Percentiles rank a stretch among this genome's conserved stretches.
Conservation (phyloP, 2,888 invertebrate genomes). For the Clepsis dumicolana region DNA sequence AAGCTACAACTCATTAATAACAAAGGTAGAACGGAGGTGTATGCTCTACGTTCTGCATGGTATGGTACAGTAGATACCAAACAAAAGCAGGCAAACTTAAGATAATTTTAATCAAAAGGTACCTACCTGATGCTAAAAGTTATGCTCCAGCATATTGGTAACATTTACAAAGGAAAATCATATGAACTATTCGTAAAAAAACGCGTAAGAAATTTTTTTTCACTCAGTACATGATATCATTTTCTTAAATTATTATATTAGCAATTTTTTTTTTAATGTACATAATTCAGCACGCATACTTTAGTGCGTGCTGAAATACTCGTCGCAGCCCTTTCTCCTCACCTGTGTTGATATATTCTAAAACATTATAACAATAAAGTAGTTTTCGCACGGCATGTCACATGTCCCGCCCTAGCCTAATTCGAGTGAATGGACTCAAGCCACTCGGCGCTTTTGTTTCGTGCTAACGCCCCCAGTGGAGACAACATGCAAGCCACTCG, state of each 20-base stretch:
- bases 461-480: conserved; percentile 29
- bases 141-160: too few species aligned
- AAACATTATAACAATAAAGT: not conserved
- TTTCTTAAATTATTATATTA: too few species aligned
- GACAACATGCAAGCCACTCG: conserved; percentile 33
- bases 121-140: too few species aligned
- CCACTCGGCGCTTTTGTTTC: conserved; percentile 27
- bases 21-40: not conserved
- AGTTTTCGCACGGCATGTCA: conserved; percentile 24
- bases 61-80: not conserved
- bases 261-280: not conserved
- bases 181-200: too few species aligned
- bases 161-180: too few species aligned
- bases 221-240: too few species aligned
- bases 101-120: too few species aligned
- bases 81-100: too few species aligned
- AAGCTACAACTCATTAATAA: conserved; percentile 18
- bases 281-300: not conserved
- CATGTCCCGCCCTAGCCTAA: conserved; percentile 28
- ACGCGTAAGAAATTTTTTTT: too few species aligned
- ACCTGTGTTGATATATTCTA: not conserved
- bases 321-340: not conserved
- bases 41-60: too few species aligned
- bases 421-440: conserved; percentile 28
- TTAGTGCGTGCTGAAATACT: not conserved